A percentile compares a stretch with the other conserved stretches of the same genome.
phyloP scores from a whole-genome alignment of 2,888 invertebrate species.

The Ormyrus pomaceus region DNA sequence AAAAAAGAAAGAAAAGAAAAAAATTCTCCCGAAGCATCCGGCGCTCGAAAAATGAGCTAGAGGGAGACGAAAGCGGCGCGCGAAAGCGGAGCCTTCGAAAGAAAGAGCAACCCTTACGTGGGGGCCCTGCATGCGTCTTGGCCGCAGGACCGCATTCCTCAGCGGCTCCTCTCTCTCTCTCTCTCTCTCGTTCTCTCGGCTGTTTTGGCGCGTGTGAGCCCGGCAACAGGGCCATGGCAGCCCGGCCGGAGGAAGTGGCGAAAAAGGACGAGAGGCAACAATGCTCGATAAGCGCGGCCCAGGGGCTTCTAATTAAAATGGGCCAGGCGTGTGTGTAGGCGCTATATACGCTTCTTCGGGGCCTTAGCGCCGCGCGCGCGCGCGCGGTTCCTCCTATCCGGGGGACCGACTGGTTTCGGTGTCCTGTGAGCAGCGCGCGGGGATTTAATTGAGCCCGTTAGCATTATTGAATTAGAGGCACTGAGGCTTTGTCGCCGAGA shows the following conservation, averaged over 20 bases:
- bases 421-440: no score
- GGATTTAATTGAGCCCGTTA: no score
- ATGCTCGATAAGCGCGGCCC: constrained; percentile 44
- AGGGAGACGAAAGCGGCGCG: constrained; percentile 15
- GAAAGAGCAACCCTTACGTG: constrained; percentile 45
- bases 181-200: no score
- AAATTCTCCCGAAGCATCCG: constrained; percentile 21
- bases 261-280: constrained; percentile 47
- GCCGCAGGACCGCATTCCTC: constrained; percentile 73
- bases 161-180: constrained; percentile 62
- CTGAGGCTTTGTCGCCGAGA: no score
- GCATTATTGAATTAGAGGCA: no score
- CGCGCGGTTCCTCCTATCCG: no score
- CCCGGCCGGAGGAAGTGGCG: constrained; percentile 18
- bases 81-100: not conserved
- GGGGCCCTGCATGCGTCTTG: constrained; percentile 39
- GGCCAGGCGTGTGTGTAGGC: constrained; percentile 32
- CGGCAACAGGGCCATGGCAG: not conserved
- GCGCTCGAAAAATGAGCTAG: constrained; percentile 34
- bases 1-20: not conserved
- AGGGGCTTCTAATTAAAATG: constrained; percentile 72
- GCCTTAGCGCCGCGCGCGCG: not conserved
- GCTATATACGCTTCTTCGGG: constrained; percentile 7
- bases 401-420: constrained; percentile 38
- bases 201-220: constrained; percentile 47